Evolutionary conservation across 1,140 invertebrate species (phyloP).

Genomic region (Chironomus striatipennis): DNA sequence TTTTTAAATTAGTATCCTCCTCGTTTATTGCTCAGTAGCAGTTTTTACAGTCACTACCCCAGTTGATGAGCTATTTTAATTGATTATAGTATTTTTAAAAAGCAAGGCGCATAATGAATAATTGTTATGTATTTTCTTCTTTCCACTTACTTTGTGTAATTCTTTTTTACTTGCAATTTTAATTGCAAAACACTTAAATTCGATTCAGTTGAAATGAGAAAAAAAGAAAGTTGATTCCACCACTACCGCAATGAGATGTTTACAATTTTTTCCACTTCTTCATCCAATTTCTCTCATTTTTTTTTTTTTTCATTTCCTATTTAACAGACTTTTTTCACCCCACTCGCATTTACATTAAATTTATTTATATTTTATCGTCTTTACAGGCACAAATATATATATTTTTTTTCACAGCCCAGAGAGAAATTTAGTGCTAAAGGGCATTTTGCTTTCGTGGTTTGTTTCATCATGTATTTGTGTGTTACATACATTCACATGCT

Average conservation of each 20-base stretch:
- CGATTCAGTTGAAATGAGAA: neutral
- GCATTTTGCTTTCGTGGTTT: too few species aligned
- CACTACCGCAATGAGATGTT: neutral
- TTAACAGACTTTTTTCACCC: neutral
- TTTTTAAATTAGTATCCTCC: neutral
- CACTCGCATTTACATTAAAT: neutral
- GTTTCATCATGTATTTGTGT: too few species aligned
- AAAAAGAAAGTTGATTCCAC: neutral
- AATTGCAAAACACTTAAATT: slow-evolving; percentile 5
- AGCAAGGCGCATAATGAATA: neutral
- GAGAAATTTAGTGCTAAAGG: neutral
- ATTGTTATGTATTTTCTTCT: neutral
- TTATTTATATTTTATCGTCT: neutral
- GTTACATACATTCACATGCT: too few species aligned
- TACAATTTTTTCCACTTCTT: neutral
- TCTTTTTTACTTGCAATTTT: neutral
- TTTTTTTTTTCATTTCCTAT: neutral
- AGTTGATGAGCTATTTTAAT: neutral
- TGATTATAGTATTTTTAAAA: neutral
- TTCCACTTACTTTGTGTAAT: neutral
- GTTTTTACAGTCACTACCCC: neutral
- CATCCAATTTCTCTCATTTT: neutral
- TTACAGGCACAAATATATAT: neutral
- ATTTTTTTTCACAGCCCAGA: neutral
- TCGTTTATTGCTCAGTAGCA: neutral